Evolutionary conservation across 2,888 invertebrate genomes (phyloP).

Genomic region (Oscheius sp.): DNA sequence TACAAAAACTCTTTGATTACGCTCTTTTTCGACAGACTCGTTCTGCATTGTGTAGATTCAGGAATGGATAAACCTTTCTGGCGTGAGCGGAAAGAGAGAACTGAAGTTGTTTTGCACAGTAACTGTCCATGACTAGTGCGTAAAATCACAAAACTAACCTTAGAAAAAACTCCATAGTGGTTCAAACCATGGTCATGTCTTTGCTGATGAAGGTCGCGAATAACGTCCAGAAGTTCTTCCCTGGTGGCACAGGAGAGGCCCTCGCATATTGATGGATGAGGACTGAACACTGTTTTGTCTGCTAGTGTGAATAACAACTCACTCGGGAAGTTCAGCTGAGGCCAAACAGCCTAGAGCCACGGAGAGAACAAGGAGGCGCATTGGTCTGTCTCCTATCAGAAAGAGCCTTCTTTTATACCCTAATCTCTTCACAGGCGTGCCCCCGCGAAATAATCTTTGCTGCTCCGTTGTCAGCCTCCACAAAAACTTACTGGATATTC

Average conservation of each 20-base stretch:
- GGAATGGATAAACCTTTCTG: too few relatives aligned
- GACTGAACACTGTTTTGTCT: neutral
- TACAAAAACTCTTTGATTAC: too few relatives aligned
- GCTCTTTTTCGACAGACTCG: neutral
- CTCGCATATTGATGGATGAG: constrained; percentile 18
- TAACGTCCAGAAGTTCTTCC: constrained; percentile 30
- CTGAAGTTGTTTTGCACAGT: too few relatives aligned
- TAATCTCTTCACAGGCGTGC: constrained; percentile 9
- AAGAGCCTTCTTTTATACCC: constrained; percentile 24
- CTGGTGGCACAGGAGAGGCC: constrained; percentile 33
- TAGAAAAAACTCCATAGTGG: constrained; percentile 6
- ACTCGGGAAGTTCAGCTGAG: constrained; percentile 5
- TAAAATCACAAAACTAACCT: neutral
- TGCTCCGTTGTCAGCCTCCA: too few relatives aligned
- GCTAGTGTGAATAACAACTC: neutral
- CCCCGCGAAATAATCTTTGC: constrained; percentile 15
- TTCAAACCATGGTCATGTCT: neutral
- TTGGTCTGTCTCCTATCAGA: constrained; percentile 9
- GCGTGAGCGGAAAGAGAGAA: too few relatives aligned
- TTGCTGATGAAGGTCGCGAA: constrained; percentile 28
- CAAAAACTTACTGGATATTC: neutral
- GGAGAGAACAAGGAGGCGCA: constrained; percentile 14
- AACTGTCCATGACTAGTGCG: too few relatives aligned
- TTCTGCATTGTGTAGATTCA: neutral
- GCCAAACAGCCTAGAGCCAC: constrained; percentile 4